A percentile compares a stretch with the other conserved stretches of the same genome.
Evolutionary conservation across 2,113 vertebrate species (phyloP).

Genomic region (Sinocyclocheilus grahami): DNA sequence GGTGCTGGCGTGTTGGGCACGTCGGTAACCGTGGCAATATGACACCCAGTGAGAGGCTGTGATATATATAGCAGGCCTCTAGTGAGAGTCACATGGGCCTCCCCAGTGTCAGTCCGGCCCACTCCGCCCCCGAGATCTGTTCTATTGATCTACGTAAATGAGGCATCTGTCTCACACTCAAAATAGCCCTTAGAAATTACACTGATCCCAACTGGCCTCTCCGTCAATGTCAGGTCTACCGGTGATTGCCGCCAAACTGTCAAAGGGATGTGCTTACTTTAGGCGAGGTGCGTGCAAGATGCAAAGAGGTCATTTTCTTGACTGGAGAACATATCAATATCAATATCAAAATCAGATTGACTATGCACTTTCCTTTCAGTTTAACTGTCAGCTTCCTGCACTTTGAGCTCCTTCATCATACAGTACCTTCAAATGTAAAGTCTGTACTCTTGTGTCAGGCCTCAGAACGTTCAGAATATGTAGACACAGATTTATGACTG

Average conservation of each 20-base stretch:
- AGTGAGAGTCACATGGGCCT: conserved; percentile 51
- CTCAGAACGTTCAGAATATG: neutral
- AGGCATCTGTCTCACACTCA: conserved; percentile 65
- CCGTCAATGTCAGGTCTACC: conserved; percentile 29
- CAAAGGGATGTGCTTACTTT: conserved; percentile 2
- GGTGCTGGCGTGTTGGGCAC: conserved; percentile 52
- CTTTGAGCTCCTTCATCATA: neutral
- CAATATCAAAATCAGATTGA: conserved; percentile 1
- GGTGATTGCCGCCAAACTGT: neutral
- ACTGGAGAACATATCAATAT: neutral
- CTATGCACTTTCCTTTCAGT: neutral
- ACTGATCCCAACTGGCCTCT: conserved; percentile 28
- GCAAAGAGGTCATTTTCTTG: neutral
- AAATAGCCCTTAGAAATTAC: conserved; percentile 54
- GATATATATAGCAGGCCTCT: conserved; percentile 52
- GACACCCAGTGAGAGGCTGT: conserved; percentile 45
- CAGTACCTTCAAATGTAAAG: neutral
- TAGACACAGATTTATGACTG: neutral
- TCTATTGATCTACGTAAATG: conserved; percentile 65
- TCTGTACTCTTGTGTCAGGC: neutral
- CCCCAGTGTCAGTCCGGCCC: conserved; percentile 18
- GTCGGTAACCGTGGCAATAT: conserved; percentile 30
- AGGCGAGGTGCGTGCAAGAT: neutral
- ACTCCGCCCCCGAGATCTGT: conserved; percentile 53
- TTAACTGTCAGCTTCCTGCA: neutral